Evolutionary conservation across 2,797 vertebrate genomes (phyloP).

Genomic region (Lophius americanus): DNA sequence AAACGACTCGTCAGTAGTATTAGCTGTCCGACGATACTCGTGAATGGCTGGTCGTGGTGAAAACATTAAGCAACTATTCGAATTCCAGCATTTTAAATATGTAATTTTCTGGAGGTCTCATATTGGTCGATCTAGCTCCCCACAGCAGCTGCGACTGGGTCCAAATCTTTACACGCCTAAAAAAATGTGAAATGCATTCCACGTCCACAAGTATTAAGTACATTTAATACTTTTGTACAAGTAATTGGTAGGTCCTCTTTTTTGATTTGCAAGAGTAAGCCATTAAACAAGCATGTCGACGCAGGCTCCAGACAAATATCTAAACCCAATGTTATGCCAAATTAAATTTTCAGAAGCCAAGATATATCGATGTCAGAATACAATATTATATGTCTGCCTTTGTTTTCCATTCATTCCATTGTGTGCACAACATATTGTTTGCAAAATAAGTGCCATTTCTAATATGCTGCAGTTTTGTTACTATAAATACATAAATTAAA

Average conservation of each 20-base stretch:
- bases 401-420: too few relatives aligned
- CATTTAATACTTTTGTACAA: background rate
- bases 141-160: conserved; percentile 57
- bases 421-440: too few relatives aligned
- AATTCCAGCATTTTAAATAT: conserved; percentile 32
- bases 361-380: too few relatives aligned
- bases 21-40: conserved; percentile 1
- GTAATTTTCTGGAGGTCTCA: background rate
- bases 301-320: too few relatives aligned
- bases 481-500: too few relatives aligned
- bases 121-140: background rate
- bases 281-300: background rate
- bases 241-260: background rate
- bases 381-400: too few relatives aligned
- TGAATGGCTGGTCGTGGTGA: background rate
- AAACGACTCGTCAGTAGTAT: conserved; percentile 37
- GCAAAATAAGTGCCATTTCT: too few relatives aligned
- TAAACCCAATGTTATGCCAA: too few relatives aligned
- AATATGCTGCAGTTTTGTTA: too few relatives aligned
- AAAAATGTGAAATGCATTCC: background rate
- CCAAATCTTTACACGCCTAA: conserved; percentile 14
- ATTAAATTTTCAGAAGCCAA: too few relatives aligned
- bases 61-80: conserved; percentile 17
- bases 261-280: background rate
- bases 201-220: background rate